These are phyloP conservation scores for Pogonophryne albipinna DNA, from an alignment of 2,797 vertebrate genomes.

Conservation along the genomic window DNA sequence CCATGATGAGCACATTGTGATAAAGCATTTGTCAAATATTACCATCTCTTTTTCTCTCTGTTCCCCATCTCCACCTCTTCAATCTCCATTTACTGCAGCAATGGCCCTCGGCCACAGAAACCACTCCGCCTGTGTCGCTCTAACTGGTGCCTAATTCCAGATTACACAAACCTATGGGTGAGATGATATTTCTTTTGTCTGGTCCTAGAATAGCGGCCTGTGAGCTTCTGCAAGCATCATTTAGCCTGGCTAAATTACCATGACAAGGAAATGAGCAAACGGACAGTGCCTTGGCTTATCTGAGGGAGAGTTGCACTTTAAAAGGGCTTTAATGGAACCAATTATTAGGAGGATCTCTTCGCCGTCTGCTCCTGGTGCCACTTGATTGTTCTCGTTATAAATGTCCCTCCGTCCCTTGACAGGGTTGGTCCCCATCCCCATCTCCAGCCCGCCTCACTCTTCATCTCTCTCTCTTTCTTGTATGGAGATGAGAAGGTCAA, in stretches of 20 bases:
- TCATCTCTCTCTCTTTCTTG: constrained; percentile 71
- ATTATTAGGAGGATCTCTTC: constrained; percentile 79
- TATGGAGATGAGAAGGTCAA: constrained; percentile 85
- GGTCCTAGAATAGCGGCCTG: constrained; percentile 74
- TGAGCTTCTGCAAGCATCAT: constrained; percentile 76
- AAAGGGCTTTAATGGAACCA: constrained; percentile 83
- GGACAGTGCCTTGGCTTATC: constrained; percentile 78
- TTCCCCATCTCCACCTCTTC: constrained; percentile 47
- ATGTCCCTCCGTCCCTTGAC: constrained; percentile 75
- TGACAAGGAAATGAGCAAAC: constrained; percentile 77
- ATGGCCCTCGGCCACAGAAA: constrained; percentile 52
- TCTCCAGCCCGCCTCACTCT: constrained; percentile 47
- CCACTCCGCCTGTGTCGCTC: constrained; percentile 57
- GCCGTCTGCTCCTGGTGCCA: constrained; percentile 69
- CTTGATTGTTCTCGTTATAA: constrained; percentile 81
- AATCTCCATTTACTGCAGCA: constrained; percentile 63
- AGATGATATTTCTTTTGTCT: constrained; percentile 80
- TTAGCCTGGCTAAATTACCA: constrained; percentile 83
- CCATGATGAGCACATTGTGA: constrained; percentile 22
- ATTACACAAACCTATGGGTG: constrained; percentile 77
- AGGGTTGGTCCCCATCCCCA: constrained; percentile 66
- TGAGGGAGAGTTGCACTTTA: constrained; percentile 79
- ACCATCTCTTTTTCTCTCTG: constrained; percentile 43
- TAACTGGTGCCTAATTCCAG: constrained; percentile 77
- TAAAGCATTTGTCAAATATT: constrained; percentile 50